Evolutionary conservation across 2,888 invertebrate genomes (phyloP).

Genomic region (Lasioglossum pauxillum): DNA sequence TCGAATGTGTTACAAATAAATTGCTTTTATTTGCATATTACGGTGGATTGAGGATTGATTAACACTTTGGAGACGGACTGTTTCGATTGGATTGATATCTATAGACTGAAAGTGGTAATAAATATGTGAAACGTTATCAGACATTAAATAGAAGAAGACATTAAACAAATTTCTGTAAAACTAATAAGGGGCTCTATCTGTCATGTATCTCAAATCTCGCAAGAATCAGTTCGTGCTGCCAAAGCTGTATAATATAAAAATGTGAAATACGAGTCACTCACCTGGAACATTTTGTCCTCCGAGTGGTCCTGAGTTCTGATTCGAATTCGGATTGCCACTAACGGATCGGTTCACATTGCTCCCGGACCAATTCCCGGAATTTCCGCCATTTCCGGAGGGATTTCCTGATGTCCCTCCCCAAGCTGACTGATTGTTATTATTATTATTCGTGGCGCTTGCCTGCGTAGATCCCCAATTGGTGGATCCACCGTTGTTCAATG

Average conservation of each 20-base stretch:
- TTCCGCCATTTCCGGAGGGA: constrained; percentile 77
- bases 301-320: constrained; percentile 79
- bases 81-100: too few species aligned
- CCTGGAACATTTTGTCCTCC: constrained; percentile 78
- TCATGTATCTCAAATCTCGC: too few species aligned
- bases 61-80: too few species aligned
- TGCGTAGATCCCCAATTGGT: constrained; percentile 93
- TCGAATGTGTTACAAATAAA: not conserved
- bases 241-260: not conserved
- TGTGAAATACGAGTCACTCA: constrained; percentile 39
- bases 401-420: constrained; percentile 85
- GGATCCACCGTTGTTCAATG: constrained; percentile 89
- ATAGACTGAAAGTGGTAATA: not conserved
- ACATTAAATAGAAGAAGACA: too few species aligned
- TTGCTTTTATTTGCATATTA: too few species aligned
- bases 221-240: not conserved
- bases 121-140: not conserved
- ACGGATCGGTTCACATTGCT: constrained; percentile 80
- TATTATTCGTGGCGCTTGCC: constrained; percentile 87
- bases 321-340: constrained; percentile 78
- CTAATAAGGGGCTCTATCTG: too few species aligned
- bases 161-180: not conserved
- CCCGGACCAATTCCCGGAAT: constrained; percentile 79
- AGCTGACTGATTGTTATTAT: constrained; percentile 86
- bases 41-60: too few species aligned